A percentile compares a stretch with the other conserved stretches of the same genome.
phyloP scores from a whole-genome alignment of 2,113 vertebrate species.

The Archilochus colubris region DNA sequence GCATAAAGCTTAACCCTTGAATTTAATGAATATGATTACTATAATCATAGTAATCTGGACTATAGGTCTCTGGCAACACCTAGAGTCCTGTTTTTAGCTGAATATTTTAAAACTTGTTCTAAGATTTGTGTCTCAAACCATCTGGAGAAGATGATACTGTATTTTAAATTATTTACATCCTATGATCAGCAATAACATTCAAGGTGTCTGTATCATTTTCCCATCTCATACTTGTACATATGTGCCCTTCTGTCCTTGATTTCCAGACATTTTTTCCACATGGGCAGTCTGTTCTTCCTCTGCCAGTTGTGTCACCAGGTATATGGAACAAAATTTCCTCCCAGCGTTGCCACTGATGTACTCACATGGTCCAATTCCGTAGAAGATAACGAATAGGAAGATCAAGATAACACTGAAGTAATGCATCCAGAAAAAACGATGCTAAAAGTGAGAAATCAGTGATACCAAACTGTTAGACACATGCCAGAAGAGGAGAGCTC shows the following conservation, averaged over 20 bases:
- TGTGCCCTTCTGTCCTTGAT: not conserved
- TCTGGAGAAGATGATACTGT: not conserved
- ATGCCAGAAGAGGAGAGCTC: not conserved
- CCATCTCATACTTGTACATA: not conserved
- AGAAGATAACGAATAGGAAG: slow-evolving; percentile 82
- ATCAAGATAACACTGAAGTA: slow-evolving; percentile 84
- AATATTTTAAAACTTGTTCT: not conserved
- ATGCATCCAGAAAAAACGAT: slow-evolving; percentile 80
- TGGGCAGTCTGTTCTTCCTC: not conserved
- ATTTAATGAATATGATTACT: not conserved
- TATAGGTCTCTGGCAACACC: not conserved
- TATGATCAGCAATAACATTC: not conserved
- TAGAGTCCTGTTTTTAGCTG: not conserved
- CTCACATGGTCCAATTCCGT: slow-evolving; percentile 81
- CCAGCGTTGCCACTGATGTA: not conserved
- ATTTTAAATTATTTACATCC: not conserved
- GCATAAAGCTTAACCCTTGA: not conserved
- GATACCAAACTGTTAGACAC: not conserved
- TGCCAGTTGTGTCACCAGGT: not conserved
- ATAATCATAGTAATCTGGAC: not conserved
- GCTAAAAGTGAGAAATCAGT: slow-evolving; percentile 58
- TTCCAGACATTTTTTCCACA: not conserved
- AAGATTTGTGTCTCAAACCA: not conserved
- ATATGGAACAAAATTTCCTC: not conserved
- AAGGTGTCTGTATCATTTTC: not conserved